Evolutionary conservation across 2,888 invertebrate genomes (phyloP), one percentile per base, ranked within the genome.

Genomic region (Drosophila siamana): DNA sequence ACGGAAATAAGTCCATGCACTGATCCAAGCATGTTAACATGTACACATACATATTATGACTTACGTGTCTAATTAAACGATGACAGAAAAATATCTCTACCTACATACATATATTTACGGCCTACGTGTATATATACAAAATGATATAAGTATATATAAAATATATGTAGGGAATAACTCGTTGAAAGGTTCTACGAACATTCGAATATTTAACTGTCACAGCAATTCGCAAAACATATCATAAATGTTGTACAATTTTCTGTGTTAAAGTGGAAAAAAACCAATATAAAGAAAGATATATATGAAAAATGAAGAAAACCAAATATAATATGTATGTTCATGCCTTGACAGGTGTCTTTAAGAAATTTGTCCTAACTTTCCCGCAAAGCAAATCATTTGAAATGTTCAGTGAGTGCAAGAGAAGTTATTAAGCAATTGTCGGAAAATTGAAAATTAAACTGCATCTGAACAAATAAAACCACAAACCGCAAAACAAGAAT

Each of bases 161-260:
- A 48, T 69, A 50, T 57, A 62, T 72, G 60, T 78, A 56, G 36
- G 63, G 55, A 40, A 75, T 68, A 44, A 28, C 19, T 46, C 22
- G 54, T 22, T 46, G 9, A 61, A 54, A 26, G 52, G 74, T 64
- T 63, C 79, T 73, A 66, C 64, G 67, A 83, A 78, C 69, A 78
- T 86, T 85, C 81, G 79, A 72, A 52, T 8, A 46, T 56, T 56
- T 90, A 88, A 91, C 85, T 91, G 89, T 91, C 89, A 90, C 91
- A 91, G 91, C 91, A 92, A 92, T 92, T 92, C 89, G 88, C 88
- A 90, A 92, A 91, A 92, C 92, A 92, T 92, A 92, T 92, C 92
- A 92, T 92, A 90, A 91, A 91, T 92, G 92, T 92, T 91, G 92
- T 92, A 91, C 66, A 79, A 92, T 86, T 86, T 86, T 91, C 91